Percentiles rank a stretch among this genome's conserved stretches.
These are phyloP conservation scores for Drosophila dunni DNA, from an alignment of 1,140 invertebrate genomes.

Conservation along the genomic window DNA sequence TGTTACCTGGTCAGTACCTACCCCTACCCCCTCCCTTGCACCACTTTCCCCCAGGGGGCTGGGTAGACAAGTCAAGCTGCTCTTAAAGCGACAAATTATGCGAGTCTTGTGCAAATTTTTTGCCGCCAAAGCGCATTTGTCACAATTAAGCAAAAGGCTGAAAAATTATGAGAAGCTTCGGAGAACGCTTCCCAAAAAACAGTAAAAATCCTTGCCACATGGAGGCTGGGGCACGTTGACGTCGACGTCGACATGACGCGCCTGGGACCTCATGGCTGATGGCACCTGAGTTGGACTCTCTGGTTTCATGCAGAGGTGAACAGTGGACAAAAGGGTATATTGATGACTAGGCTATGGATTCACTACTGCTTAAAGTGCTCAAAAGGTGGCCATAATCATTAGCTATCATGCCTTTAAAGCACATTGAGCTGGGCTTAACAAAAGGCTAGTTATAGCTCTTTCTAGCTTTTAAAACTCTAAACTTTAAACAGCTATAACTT, in stretches of 20 bases:
- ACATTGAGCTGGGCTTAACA: too few species aligned
- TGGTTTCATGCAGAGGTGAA: not conserved
- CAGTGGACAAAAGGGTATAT: too few species aligned
- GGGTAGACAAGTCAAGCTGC: not conserved
- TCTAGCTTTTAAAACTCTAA: too few species aligned
- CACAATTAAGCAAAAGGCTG: conserved; percentile 73
- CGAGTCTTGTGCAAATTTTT: conserved; percentile 60
- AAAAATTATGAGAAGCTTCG: conserved; percentile 58
- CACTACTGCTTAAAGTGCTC: too few species aligned
- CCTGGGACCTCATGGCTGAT: conserved; percentile 43
- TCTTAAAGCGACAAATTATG: conserved; percentile 76
- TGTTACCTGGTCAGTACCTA: not conserved
- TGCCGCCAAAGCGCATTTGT: conserved; percentile 74
- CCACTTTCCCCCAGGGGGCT: conserved; percentile 6
- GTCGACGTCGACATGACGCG: conserved; percentile 55
- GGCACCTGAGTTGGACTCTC: conserved; percentile 40
- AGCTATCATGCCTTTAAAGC: too few species aligned
- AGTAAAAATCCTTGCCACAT: conserved; percentile 12
- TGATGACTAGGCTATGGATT: too few species aligned
- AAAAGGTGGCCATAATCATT: too few species aligned
- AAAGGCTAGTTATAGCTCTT: too few species aligned
- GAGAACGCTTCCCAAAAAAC: not conserved
- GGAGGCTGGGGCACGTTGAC: conserved; percentile 38
- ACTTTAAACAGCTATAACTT: too few species aligned
- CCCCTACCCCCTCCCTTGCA: not conserved